Percentiles rank a stretch among this genome's conserved stretches.
These are phyloP conservation scores for Sialia sialis DNA, from an alignment of 2,113 vertebrate genomes.

Conservation along the genomic window DNA sequence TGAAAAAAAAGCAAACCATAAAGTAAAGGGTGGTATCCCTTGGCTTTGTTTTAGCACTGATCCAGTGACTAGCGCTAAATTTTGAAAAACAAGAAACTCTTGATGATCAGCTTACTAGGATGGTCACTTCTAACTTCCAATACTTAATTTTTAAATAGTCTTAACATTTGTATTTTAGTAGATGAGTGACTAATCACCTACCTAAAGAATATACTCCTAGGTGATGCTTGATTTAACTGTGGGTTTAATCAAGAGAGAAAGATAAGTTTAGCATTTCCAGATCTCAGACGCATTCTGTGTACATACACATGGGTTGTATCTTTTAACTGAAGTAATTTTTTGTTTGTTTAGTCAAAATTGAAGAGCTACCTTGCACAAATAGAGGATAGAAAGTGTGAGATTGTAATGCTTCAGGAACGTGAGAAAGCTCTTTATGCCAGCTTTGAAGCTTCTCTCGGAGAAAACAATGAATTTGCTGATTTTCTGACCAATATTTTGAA, in stretches of 20 bases:
- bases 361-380: slow-evolving; percentile 75
- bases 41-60: not conserved
- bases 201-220: not conserved
- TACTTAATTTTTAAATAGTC: not conserved
- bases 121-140: not conserved
- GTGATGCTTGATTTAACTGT: not conserved
- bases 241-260: not conserved
- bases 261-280: not conserved
- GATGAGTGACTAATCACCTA: not conserved
- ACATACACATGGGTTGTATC: not conserved
- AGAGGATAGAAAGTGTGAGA: slow-evolving; percentile 76
- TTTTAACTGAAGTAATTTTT: not conserved
- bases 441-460: slow-evolving; percentile 82
- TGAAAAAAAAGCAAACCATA: not conserved
- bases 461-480: slow-evolving; percentile 81
- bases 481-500: slow-evolving; percentile 86
- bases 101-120: not conserved
- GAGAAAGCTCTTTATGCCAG: slow-evolving; percentile 73
- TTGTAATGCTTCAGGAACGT: slow-evolving; percentile 78
- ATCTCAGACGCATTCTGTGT: not conserved
- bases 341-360: slow-evolving; percentile 60
- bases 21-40: not conserved
- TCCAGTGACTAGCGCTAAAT: not conserved
- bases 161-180: not conserved
- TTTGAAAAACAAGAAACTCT: not conserved